Evolutionary conservation across 2,888 invertebrate species (phyloP), one percentile per base, ranked within the genome.

Genomic region (Protodeltote pygarga): DNA sequence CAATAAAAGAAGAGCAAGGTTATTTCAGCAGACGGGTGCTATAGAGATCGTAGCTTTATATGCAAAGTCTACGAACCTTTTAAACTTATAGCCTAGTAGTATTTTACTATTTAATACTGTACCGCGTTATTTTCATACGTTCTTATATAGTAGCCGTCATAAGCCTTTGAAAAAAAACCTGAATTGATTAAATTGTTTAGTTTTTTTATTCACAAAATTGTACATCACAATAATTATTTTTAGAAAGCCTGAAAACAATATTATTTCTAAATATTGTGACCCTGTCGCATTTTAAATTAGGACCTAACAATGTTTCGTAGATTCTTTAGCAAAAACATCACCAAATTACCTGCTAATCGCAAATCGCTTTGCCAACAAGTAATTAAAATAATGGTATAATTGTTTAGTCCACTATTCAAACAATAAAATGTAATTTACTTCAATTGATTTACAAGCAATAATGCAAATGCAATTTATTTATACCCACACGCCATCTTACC

Each of bases 1-100:
- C 31, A 31, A 51, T 61, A 61, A 62, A 46, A 48, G 5, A 16
- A 17, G 5, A 31, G 31, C n/a, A n/a, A n/a, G n/a, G n/a, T n/a
- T n/a, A 28, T 41, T 58, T 53, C 25, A 39, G 28, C 21, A 42
- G 32, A 21, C 45, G 44, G 32, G 25, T 49, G 44, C 27, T 42
- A 23, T 42, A 31, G 37, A 49, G 48, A 29, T 10, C 3, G 3
- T 34, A 35, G 57, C 57, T 57, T 46, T 57, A 33, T 57, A 41
- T 52, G 58, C 40, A 33, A 46, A 57, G 37, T 25, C 5, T n/a
- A n/a, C n/a, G n/a, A n/a, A n/a, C n/a, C n/a, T n/a, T n/a, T n/a
- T n/a, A n/a, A n/a, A n/a, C n/a, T n/a, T n/a, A n/a, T n/a, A n/a
- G n/a, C n/a, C n/a, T n/a, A n/a, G n/a, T n/a, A n/a, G n/a, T n/a